Conservation (phyloP, 2,113 vertebrate genomes). For the Uria lomvia region DNA sequence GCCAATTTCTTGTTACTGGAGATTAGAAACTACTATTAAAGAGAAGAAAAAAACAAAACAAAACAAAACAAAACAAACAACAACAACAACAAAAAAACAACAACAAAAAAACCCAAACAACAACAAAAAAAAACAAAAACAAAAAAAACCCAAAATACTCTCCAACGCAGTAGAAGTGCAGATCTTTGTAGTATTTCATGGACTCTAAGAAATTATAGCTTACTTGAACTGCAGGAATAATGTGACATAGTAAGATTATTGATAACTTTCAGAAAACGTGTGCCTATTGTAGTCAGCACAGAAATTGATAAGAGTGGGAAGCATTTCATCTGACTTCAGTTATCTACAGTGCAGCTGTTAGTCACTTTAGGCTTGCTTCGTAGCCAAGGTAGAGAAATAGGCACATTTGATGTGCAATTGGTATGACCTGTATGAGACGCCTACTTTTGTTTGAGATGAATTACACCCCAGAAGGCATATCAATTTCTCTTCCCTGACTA, state of each 20-base stretch:
- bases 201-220: background rate
- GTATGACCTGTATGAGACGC: background rate
- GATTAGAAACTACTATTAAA: background rate
- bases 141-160: background rate
- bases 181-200: background rate
- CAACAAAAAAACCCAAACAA: background rate
- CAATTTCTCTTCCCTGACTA: background rate
- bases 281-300: background rate
- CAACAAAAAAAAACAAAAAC: background rate
- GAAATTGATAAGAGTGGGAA: background rate
- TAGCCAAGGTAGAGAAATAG: slow-evolving; percentile 2
- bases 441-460: slow-evolving; percentile 11
- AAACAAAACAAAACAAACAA: background rate
- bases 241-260: background rate
- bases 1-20: background rate
- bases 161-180: background rate
- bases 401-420: background rate
- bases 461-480: background rate
- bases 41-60: background rate
- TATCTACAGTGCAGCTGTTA: background rate
- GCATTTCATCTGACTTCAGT: background rate
- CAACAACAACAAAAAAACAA: background rate
- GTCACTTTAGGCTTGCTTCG: background rate
- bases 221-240: background rate
- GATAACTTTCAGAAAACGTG: background rate